Evolutionary conservation across 1,140 invertebrate species (phyloP), one percentile per base, ranked within the genome.

Genomic region (Asobara japonica): DNA sequence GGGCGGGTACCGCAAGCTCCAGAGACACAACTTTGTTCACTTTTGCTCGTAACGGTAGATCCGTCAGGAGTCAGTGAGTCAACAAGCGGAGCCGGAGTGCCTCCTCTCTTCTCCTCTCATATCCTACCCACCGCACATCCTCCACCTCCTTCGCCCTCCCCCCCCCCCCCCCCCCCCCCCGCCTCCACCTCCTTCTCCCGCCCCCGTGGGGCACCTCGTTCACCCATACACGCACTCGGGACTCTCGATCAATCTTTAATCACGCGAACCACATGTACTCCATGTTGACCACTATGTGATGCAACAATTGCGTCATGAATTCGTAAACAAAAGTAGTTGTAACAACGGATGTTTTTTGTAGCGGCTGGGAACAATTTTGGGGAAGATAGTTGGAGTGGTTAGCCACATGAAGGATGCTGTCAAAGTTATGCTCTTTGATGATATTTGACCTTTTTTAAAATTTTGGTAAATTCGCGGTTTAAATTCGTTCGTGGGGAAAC

Each of bases 21-120:
- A 83, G 81, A 83, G 81, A 83, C 81, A 83, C 81, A 79, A 78
- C 81, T 83, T 81, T 81, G 79, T 83, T 83, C 82, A 83, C 82
- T 83, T 83, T 83, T 83, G 80, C 79, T 81, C 77, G 80, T 82
- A 83, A 83, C 81, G 82, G 82, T 82, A 83, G 77, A 78, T 77
- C 81, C 78, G 78, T 83, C 78, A 78, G 76, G 79, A 82, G 80
- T 83, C 79, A 81, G 79, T 81, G 77, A 82, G 80, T 82, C 81
- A 81, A 80, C 80, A 78, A 74, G 76, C 70, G 61, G 29, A 16
- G 18, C 64, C 31, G 60, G 71, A 76, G 68, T 29, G 36, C 70
- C 61, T 61, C 61, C 71, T 76, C 68, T 69, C 36, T 3, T 10
- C 10, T 41, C 45, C 51, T 60, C 48, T 41, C 61, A 16, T 64